Conservation (phyloP, 2,888 invertebrate species). For the Augiades crinisus region DNA sequence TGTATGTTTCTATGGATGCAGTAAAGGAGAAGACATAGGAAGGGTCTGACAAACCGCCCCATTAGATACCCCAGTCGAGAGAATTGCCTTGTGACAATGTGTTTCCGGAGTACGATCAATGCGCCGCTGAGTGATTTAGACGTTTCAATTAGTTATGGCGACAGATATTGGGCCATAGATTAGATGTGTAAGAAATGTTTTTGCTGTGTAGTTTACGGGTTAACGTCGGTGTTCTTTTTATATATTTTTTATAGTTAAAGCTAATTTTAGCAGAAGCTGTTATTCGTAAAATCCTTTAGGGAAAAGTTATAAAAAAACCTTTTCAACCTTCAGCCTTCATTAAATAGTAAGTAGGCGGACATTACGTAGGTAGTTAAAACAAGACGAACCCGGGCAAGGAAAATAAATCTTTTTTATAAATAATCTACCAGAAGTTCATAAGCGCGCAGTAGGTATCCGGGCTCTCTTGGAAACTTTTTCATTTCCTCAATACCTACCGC, state of each 20-base stretch:
- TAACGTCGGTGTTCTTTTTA: no score
- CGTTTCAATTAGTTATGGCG: conserved; percentile 1
- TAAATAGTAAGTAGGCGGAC: no score
- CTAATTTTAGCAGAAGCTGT: no score
- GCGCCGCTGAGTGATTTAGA: conserved; percentile 12
- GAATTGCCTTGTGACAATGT: conserved; percentile 8
- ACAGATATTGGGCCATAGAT: no score
- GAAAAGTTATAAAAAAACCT: no score
- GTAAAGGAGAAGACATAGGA: conserved; percentile 2
- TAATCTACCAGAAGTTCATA: conserved; percentile 9
- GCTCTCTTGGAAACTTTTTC: conserved; percentile 18
- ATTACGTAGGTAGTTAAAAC: no score
- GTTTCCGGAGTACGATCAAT: conserved; percentile 10
- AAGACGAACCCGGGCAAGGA: not conserved
- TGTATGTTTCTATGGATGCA: conserved; percentile 1
- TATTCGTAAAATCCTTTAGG: no score
- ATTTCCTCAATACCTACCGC: conserved; percentile 21
- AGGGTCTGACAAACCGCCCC: conserved; percentile 13
- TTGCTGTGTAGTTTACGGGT: no score
- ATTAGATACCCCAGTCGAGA: conserved; percentile 2
- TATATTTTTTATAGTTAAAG: no score
- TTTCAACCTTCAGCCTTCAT: no score
- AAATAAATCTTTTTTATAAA: not conserved
- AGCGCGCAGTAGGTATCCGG: not conserved
- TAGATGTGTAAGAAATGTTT: no score